Conservation (phyloP, 2,888 invertebrate species). For the Oscheius sp. region DNA sequence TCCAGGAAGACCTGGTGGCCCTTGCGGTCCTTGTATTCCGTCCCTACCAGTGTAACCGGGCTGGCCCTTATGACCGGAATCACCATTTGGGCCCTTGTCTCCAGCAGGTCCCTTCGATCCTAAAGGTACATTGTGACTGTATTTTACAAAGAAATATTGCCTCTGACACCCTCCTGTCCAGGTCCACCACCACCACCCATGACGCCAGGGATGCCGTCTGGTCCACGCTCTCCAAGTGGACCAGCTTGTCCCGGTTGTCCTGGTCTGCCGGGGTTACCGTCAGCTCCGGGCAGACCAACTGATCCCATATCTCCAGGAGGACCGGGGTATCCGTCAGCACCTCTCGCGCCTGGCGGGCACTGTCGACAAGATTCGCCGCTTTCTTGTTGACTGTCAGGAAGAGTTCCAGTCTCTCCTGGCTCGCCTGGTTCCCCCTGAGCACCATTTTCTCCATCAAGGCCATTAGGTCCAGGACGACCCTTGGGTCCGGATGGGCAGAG, state of each 20-base stretch:
- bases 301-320: slow-evolving; percentile 34
- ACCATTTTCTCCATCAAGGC: slow-evolving; percentile 68
- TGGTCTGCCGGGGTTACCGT: slow-evolving; percentile 39
- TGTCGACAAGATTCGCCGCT: slow-evolving; percentile 3
- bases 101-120: slow-evolving; percentile 20
- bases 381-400: slow-evolving; percentile 35
- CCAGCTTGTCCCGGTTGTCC: slow-evolving; percentile 53
- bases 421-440: slow-evolving; percentile 48
- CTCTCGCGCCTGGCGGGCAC: slow-evolving; percentile 35
- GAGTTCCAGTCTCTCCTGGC: slow-evolving; percentile 43
- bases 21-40: slow-evolving; percentile 41
- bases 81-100: slow-evolving; percentile 29
- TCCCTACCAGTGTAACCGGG: slow-evolving; percentile 49
- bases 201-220: slow-evolving; percentile 45
- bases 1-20: slow-evolving; percentile 41
- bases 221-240: slow-evolving; percentile 50
- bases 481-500: slow-evolving; percentile 58
- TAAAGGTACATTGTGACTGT: no score
- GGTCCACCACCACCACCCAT: slow-evolving; percentile 46
- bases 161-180: slow-evolving; percentile 8
- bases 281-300: slow-evolving; percentile 46
- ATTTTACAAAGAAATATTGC: no score
- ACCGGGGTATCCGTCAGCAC: slow-evolving; percentile 28
- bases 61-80: slow-evolving; percentile 43
- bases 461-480: slow-evolving; percentile 69